Base-by-base conservation (phyloP, 2,888 invertebrate genomes). In the Stramonita haemastoma region DNA sequence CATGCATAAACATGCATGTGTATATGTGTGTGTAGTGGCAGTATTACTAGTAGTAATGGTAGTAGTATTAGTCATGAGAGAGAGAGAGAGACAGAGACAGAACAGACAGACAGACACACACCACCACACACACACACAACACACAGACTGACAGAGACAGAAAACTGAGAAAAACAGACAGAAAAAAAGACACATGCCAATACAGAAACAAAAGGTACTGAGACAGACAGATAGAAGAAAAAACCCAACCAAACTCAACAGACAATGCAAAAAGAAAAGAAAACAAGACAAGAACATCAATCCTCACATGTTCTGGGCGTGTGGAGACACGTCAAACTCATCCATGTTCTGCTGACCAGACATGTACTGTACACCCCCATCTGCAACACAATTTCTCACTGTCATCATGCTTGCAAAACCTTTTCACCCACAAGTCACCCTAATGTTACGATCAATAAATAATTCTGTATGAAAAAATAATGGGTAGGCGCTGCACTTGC, bases 321-420 rank as follows among this genome's bases (percentile, higher is more conserved):
- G 66, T 22, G 86, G 34, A 22, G 26, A 22, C n/a, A 86, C 66
- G 26, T 86, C 86, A 86, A 86, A 86, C 22, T 86, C 86, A 8
- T 86, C 86, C 86, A 86, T 86, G 66, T 86, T 86, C 32, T 66
- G 29, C 34, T 34, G 86, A 29, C 86, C 86, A 34, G 32, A 34
- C 86, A 86, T 86, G 66, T 66, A 86, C 60, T 86, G 86, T 34
- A 86, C 22, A 1, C 17, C 11, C 11, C 34, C 66, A 32, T 86
- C 86, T 86, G 86, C 36, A 32, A 57, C 60, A 13, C 13, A 46
- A 26, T 29, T 32, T 29, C 32, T 77, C n/a, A 11, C 15, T 77
- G 15, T 29, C 19, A 15, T 6, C n/a, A 29, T 77, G 29, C 8
- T n/a, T n/a, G n/a, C n/a, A n/a, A 29, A 26, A 29, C 29, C 8